Evolutionary conservation across 1,140 invertebrate species (phyloP).

Genomic region (Drosophila elegans): DNA sequence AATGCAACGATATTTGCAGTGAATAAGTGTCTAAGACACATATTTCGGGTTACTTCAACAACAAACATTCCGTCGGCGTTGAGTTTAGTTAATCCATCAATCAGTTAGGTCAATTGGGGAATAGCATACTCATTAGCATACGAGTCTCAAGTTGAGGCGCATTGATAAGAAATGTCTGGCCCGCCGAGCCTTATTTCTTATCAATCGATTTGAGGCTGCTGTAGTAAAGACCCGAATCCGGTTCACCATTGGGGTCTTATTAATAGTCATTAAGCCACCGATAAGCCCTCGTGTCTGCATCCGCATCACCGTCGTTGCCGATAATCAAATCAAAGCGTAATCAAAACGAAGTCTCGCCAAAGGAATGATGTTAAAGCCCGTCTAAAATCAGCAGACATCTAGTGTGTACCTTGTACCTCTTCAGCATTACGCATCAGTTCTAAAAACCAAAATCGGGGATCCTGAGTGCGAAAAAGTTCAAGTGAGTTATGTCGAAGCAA

Average conservation of each 20-base stretch:
- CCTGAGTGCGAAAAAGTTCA: constrained; percentile 12
- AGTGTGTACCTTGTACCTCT: constrained; percentile 18
- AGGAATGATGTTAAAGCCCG: background rate
- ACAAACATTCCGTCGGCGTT: background rate
- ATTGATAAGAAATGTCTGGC: constrained; percentile 36
- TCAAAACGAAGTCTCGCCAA: constrained; percentile 13
- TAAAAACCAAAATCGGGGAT: background rate
- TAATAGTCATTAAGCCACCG: constrained; percentile 24
- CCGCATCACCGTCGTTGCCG: constrained; percentile 42
- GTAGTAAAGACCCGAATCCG: constrained; percentile 44
- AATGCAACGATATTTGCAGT: too few species aligned
- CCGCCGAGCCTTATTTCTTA: constrained; percentile 43
- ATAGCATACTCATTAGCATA: constrained; percentile 2
- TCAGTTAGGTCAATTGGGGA: constrained; percentile 39
- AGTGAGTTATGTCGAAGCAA: constrained; percentile 3
- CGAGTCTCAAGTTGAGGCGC: constrained; percentile 16
- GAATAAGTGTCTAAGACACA: too few species aligned
- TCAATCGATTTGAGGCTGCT: constrained; percentile 33
- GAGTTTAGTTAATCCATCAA: constrained; percentile 16
- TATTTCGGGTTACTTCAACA: background rate
- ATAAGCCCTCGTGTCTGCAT: constrained; percentile 48
- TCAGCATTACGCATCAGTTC: constrained; percentile 21
- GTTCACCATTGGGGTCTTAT: constrained; percentile 49
- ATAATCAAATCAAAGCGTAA: constrained; percentile 22
- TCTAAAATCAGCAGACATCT: constrained; percentile 24